Conservation (phyloP, 2,113 vertebrate genomes). For the Vombatus ursinus region DNA sequence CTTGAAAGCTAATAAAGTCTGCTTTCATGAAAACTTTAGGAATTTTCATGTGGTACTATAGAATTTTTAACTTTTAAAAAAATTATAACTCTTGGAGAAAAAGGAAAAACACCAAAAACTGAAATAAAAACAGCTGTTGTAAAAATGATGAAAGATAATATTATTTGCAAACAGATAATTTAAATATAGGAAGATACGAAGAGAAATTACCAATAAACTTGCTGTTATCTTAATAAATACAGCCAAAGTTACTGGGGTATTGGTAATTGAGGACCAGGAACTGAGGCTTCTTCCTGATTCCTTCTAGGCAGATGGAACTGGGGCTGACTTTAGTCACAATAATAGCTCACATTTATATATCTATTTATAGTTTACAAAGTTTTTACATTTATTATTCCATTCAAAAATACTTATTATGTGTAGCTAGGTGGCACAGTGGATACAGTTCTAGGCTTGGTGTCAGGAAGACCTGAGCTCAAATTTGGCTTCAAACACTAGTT, state of each 20-base stretch:
- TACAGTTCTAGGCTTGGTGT: neutral
- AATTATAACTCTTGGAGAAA: neutral
- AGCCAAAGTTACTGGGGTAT: constrained; percentile 11
- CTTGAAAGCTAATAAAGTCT: constrained; percentile 5
- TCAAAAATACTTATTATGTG: neutral
- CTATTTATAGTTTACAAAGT: neutral
- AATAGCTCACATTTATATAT: neutral
- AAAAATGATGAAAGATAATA: neutral
- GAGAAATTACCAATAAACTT: neutral
- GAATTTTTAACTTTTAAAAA: neutral
- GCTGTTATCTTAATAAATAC: constrained; percentile 44
- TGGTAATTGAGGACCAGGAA: neutral
- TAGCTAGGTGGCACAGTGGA: neutral
- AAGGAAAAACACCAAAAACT: neutral
- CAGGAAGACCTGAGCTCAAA: neutral
- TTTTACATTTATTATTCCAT: neutral
- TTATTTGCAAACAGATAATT: constrained; percentile 29
- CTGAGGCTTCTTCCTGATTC: constrained; percentile 19
- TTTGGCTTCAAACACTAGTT: neutral
- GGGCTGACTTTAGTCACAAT: neutral
- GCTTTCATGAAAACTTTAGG: neutral
- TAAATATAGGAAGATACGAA: neutral
- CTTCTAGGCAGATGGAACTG: neutral
- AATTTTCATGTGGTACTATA: neutral
- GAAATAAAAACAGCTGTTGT: neutral